These are phyloP conservation scores for Zaprionus ghesquierei DNA, from an alignment of 1,140 invertebrate species.

Conservation along the genomic window DNA sequence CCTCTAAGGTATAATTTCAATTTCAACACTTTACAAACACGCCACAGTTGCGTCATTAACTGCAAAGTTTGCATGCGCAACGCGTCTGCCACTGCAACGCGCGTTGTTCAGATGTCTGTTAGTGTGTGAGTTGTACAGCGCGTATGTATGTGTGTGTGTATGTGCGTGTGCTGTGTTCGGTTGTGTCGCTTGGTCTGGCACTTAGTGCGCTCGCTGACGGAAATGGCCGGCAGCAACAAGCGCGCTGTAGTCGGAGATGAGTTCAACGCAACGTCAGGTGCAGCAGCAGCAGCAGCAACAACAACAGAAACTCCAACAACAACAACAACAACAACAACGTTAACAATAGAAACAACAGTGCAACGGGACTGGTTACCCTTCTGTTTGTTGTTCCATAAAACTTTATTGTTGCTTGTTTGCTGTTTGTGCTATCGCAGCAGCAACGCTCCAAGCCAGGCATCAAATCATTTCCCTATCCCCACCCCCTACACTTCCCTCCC, in stretches of 20 bases:
- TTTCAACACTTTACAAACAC: conserved; percentile 80
- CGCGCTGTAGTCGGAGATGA: conserved; percentile 47
- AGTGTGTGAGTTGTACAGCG: neutral
- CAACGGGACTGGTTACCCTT: conserved; percentile 25
- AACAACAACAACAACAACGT: conserved; percentile 3
- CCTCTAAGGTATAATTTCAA: conserved; percentile 77
- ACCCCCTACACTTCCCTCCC: neutral
- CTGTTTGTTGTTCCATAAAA: conserved; percentile 70
- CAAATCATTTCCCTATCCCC: conserved; percentile 53
- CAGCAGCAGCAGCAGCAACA: conserved; percentile 33
- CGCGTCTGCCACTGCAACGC: conserved; percentile 56
- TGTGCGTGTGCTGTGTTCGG: conserved; percentile 24
- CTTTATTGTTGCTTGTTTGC: conserved; percentile 64
- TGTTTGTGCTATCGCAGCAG: conserved; percentile 36
- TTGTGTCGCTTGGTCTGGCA: conserved; percentile 25
- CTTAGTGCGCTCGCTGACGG: conserved; percentile 67
- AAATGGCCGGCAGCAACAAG: conserved; percentile 66
- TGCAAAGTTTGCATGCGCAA: conserved; percentile 73
- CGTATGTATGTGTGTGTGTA: conserved; percentile 20
- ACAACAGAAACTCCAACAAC: conserved; percentile 2
- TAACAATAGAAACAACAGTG: conserved; percentile 16
- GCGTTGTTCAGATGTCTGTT: conserved; percentile 20
- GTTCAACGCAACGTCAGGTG: conserved; percentile 74
- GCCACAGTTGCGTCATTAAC: conserved; percentile 80
- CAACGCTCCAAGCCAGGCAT: conserved; percentile 52